Evolutionary conservation across 2,888 invertebrate species (phyloP).

Genomic region (Ochropleura plecta): DNA sequence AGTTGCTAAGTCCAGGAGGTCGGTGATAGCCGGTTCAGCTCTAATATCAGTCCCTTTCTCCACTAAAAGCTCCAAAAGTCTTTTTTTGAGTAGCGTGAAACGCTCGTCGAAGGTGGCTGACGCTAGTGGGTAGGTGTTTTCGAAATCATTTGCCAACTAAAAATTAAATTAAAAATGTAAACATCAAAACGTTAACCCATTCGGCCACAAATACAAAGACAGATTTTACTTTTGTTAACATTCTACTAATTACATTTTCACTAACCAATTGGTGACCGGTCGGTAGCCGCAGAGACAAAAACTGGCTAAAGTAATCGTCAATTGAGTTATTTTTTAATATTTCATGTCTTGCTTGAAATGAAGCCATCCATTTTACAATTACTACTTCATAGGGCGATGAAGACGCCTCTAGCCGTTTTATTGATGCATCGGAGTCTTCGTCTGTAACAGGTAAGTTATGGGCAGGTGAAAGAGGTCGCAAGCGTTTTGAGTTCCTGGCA

Average conservation of each 20-base stretch:
- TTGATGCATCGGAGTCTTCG: conserved; percentile 1
- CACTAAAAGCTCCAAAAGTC: no score
- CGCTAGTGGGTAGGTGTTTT: no score
- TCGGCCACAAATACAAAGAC: no score
- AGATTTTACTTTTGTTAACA: not conserved
- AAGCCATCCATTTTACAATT: conserved; percentile 23
- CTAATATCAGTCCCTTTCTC: no score
- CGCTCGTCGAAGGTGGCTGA: no score
- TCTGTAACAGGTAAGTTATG: not conserved
- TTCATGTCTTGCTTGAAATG: conserved; percentile 1
- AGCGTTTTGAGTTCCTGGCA: not conserved
- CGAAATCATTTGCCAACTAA: no score
- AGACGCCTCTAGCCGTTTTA: conserved; percentile 1
- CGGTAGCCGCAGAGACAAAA: conserved; percentile 1
- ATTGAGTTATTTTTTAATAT: conserved; percentile 1
- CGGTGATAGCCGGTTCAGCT: no score
- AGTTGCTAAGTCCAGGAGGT: no score
- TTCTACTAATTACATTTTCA: not conserved
- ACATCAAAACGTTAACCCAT: no score
- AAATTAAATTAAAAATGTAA: no score
- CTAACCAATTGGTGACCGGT: conserved; percentile 1
- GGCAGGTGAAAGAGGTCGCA: not conserved
- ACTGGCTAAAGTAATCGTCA: not conserved
- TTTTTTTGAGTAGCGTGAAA: no score
- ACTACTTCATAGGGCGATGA: conserved; percentile 3